A percentile compares a stretch with the other conserved stretches of the same genome.
These are phyloP conservation scores for Toxotes jaculatrix DNA, from an alignment of 2,113 vertebrate genomes.

Conservation along the genomic window DNA sequence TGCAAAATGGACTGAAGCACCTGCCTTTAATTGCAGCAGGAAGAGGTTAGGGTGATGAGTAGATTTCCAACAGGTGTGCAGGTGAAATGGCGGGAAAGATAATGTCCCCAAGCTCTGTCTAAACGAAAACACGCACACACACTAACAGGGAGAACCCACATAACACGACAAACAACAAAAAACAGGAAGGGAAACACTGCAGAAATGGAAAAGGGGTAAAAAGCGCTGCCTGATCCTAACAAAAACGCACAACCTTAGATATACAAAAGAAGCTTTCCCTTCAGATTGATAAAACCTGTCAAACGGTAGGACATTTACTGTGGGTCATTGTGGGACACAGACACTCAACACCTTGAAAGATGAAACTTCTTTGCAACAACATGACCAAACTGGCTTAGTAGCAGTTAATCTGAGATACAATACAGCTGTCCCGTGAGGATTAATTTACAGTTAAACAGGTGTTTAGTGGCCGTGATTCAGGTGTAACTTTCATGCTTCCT, in stretches of 20 bases:
- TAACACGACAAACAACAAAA: too few relatives aligned
- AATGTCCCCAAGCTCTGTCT: too few relatives aligned
- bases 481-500: slow-evolving; percentile 38
- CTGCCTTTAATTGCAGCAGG: too few relatives aligned
- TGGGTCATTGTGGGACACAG: slow-evolving; percentile 14
- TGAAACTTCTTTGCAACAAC: slow-evolving; percentile 27
- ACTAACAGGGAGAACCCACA: too few relatives aligned
- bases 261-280: background rate
- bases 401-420: slow-evolving; percentile 27
- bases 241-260: background rate
- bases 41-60: too few relatives aligned
- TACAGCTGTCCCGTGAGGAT: slow-evolving; percentile 12
- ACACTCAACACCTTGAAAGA: slow-evolving; percentile 1
- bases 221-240: too few relatives aligned
- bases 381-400: slow-evolving; percentile 11
- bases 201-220: too few relatives aligned
- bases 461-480: slow-evolving; percentile 20
- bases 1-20: too few relatives aligned
- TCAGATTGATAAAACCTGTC: slow-evolving; percentile 5
- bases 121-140: too few relatives aligned
- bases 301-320: slow-evolving; percentile 4
- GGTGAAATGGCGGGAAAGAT: too few relatives aligned
- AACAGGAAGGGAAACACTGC: too few relatives aligned
- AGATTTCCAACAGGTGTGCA: too few relatives aligned
- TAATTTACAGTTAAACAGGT: slow-evolving; percentile 17